These are phyloP conservation scores for Lonchura striata DNA, from an alignment of 2,113 vertebrate genomes.

Conservation along the genomic window DNA sequence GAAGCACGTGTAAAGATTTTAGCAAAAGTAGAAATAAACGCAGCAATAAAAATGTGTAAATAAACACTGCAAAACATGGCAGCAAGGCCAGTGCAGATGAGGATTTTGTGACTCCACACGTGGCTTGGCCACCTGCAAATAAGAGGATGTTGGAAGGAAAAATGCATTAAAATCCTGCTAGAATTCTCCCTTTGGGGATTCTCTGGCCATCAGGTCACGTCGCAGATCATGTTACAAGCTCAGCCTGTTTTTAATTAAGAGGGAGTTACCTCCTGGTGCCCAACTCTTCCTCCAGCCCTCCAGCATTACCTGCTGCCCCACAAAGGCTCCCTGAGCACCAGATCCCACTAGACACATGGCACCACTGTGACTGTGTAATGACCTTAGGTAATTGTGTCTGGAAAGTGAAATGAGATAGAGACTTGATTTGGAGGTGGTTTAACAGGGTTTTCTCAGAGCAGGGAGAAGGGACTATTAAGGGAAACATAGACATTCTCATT, in stretches of 20 bases:
- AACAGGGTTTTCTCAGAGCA: not conserved
- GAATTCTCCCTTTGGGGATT: not conserved
- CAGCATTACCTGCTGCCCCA: not conserved
- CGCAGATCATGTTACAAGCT: not conserved
- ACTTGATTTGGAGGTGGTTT: not conserved
- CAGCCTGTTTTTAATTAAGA: not conserved
- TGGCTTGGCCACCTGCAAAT: not conserved
- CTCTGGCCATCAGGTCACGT: not conserved
- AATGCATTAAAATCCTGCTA: not conserved
- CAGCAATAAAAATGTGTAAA: not conserved
- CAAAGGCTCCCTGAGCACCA: not conserved
- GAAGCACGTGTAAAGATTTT: not conserved
- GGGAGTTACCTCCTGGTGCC: not conserved
- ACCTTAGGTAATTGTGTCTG: not conserved
- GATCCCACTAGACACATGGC: not conserved
- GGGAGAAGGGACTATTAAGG: not conserved
- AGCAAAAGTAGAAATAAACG: not conserved
- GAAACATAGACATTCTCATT: not conserved
- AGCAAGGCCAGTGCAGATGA: not conserved
- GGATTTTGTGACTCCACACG: not conserved
- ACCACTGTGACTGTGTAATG: not conserved
- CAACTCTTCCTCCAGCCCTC: not conserved
- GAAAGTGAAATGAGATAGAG: not conserved
- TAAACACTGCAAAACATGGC: not conserved
- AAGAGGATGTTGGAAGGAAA: not conserved